Evolutionary conservation across 2,113 vertebrate genomes (phyloP).

Genomic region (Fregetta grallaria): DNA sequence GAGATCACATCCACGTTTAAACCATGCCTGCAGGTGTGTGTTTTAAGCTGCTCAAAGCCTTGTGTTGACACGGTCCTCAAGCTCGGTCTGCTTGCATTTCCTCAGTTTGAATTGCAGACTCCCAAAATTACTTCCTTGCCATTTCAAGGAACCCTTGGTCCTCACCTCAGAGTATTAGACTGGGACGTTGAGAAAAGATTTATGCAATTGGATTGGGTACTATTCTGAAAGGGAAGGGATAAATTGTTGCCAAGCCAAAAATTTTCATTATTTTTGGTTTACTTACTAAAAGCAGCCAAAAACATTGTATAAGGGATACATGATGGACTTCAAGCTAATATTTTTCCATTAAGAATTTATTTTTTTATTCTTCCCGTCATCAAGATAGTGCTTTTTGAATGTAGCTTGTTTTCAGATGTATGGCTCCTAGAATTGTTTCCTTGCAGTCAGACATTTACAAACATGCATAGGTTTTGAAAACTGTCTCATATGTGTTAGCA

Average conservation of each 20-base stretch:
- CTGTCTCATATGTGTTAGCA: background rate
- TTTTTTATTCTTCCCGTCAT: conserved; percentile 56
- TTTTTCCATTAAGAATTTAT: conserved; percentile 67
- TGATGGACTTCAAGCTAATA: conserved; percentile 33
- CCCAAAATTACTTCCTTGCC: conserved; percentile 3
- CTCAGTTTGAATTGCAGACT: background rate
- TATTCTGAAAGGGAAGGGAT: conserved; percentile 26
- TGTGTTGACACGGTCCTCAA: background rate
- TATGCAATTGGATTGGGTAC: conserved; percentile 36
- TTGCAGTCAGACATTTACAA: background rate
- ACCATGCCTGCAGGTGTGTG: fast-evolving
- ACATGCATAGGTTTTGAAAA: background rate
- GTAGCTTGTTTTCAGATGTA: conserved; percentile 11
- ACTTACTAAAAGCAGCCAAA: conserved; percentile 25
- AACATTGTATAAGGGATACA: conserved; percentile 48
- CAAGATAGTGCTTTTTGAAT: background rate
- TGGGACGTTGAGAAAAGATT: conserved; percentile 14
- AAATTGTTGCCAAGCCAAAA: conserved; percentile 54
- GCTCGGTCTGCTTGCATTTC: background rate
- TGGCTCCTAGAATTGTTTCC: conserved; percentile 21
- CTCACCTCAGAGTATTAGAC: background rate
- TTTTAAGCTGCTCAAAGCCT: conserved; percentile 5
- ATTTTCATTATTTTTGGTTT: conserved; percentile 57
- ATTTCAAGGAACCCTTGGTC: conserved; percentile 29
- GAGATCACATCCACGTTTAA: background rate